Evolutionary conservation across 2,113 vertebrate species (phyloP).

Genomic region (Rhea pennata): DNA sequence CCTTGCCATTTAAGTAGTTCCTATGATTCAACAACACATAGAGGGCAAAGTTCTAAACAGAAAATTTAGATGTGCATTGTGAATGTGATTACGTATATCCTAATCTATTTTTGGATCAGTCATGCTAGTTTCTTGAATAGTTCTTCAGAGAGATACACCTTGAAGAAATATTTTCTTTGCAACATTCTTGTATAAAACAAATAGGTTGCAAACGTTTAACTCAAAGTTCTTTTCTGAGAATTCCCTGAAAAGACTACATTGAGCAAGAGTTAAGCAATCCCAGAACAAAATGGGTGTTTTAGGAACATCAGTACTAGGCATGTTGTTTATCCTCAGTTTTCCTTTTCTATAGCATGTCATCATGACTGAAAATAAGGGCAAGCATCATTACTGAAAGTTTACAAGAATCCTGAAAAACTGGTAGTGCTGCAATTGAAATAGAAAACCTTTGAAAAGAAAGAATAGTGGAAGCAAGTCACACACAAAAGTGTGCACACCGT

Average conservation of each 20-base stretch:
- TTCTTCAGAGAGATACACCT: not conserved
- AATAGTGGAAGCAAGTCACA: constrained; percentile 19
- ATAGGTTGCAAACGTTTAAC: not conserved
- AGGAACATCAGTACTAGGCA: not conserved
- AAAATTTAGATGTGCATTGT: not conserved
- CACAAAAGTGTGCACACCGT: constrained; percentile 2
- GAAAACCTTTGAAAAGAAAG: constrained; percentile 10
- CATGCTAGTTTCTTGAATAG: not conserved
- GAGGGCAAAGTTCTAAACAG: not conserved
- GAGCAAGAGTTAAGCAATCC: not conserved
- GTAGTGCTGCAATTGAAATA: not conserved
- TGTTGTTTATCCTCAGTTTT: constrained; percentile 2
- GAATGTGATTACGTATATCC: not conserved
- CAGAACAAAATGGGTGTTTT: constrained; percentile 11
- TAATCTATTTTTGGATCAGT: not conserved
- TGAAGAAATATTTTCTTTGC: not conserved
- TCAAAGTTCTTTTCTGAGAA: not conserved
- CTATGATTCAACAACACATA: not conserved
- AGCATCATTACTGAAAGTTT: not conserved
- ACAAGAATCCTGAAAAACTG: not conserved
- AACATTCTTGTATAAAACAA: not conserved
- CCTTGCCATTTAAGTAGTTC: not conserved
- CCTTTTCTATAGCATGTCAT: not conserved
- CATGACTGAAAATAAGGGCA: not conserved
- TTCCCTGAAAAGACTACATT: not conserved